Evolutionary conservation across 2,797 vertebrate genomes (phyloP), one percentile per base, ranked within the genome.

Genomic region (Pyrocephalus nanus): DNA sequence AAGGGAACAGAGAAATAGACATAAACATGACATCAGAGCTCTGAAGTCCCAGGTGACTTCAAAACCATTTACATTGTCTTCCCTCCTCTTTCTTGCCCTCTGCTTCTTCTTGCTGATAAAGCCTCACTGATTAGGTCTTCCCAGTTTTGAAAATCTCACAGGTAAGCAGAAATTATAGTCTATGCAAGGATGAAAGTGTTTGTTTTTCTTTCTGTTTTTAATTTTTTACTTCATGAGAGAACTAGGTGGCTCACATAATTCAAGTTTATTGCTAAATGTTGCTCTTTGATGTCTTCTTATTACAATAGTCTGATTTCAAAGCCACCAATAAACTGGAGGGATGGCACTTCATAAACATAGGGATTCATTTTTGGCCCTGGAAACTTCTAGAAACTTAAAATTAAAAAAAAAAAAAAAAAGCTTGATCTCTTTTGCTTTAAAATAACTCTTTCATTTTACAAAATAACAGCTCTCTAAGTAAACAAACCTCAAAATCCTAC

Each of bases 181-280:
- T 74, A 1, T 61, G 50, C 29, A 76, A 71, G 50, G 71, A 86
- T 85, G 42, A 86, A 65, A 78, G 66, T 38, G 57, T 65, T 80
- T 54, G 4, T 34, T 79, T 92, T 74, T 61, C 38, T 87, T 95
- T 92, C 57, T 94, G 45, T 86, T 81, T 48, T 79, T 92, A 88
- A 64, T 55, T 79, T 54, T 58, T 92, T 66, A 58, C 48, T 92
- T 85, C 16, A 45, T 87, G 80, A 57, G 80, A 92, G 83, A 90
- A 87, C 71, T 76, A 83, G 81, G 27, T 92, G 53, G 86, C 65
- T 89, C 89, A 87, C 1, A 1, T 93, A 91, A 91, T 84, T 96
- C 38, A 58, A 85, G 60, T 91, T 96, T 95, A 85, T 94, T 96
- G 86, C 88, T 87, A 77, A 85, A 87, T 89, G 43, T 77, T 87